Conservation (phyloP, 2,113 vertebrate species). For the Hyla sarda region DNA sequence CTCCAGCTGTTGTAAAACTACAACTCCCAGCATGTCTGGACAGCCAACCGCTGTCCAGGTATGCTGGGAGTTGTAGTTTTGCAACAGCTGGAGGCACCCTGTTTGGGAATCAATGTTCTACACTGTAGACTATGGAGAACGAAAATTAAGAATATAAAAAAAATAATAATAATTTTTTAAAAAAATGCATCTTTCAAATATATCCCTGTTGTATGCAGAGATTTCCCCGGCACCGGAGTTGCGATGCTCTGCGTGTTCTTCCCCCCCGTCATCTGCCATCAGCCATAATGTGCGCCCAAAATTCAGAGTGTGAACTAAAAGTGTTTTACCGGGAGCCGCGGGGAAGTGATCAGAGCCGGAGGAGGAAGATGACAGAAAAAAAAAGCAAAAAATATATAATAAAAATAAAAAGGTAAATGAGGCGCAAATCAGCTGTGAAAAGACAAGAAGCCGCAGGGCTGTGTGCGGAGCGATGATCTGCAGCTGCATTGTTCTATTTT, state of each 20-base stretch:
- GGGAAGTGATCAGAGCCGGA: slow-evolving; percentile 7
- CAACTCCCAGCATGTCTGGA: no score
- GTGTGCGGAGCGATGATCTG: not conserved
- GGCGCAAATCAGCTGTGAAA: slow-evolving; percentile 27
- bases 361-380: not conserved
- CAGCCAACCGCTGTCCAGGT: no score
- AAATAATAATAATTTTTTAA: no score
- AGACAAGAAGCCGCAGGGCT: not conserved
- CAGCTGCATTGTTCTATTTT: slow-evolving; percentile 10
- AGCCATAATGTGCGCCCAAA: not conserved
- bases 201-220: not conserved
- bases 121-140: no score
- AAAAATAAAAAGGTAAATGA: slow-evolving; percentile 15
- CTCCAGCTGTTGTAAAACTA: no score
- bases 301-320: not conserved
- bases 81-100: no score
- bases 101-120: no score
- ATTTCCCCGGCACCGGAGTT: not conserved
- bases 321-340: not conserved
- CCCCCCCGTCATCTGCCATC: not conserved
- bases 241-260: not conserved
- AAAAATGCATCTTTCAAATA: not conserved
- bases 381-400: no score
- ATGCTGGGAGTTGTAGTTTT: no score
- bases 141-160: not conserved